Evolutionary conservation across 92 coral and sea anemone species (phyloP).

Genomic region (Ricordea florida): DNA sequence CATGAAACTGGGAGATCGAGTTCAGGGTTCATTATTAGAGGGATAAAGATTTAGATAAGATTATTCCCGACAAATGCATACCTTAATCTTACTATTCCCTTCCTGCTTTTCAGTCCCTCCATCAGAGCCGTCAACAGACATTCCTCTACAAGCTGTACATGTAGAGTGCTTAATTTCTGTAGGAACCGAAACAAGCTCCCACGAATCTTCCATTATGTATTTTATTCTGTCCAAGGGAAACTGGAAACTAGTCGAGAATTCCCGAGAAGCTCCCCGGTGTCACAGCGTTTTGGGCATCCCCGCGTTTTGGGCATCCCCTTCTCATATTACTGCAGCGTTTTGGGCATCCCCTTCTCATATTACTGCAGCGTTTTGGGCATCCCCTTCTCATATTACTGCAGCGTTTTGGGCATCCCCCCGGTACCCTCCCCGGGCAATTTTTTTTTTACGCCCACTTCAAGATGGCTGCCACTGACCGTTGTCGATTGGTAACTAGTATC

Average conservation of each 20-base stretch:
- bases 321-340: no score
- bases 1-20: neutral
- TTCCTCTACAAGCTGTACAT: neutral
- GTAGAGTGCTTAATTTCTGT: slow-evolving; percentile 67
- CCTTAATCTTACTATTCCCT: slow-evolving; percentile 14
- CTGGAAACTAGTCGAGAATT: neutral
- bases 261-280: no score
- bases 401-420: no score
- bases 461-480: no score
- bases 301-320: no score
- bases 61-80: neutral
- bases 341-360: no score
- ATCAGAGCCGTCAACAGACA: slow-evolving; percentile 6
- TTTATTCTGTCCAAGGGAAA: neutral
- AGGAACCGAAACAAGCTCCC: slow-evolving; percentile 72
- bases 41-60: neutral
- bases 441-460: no score
- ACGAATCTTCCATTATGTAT: slow-evolving; percentile 70
- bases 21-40: neutral
- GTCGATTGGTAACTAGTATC: no score
- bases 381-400: no score
- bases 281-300: no score
- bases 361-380: no score
- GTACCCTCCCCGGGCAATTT: no score
- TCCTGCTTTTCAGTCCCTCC: slow-evolving; percentile 1